Evolutionary conservation across 2,797 vertebrate species (phyloP).

Genomic region (Cichlasoma orientale): DNA sequence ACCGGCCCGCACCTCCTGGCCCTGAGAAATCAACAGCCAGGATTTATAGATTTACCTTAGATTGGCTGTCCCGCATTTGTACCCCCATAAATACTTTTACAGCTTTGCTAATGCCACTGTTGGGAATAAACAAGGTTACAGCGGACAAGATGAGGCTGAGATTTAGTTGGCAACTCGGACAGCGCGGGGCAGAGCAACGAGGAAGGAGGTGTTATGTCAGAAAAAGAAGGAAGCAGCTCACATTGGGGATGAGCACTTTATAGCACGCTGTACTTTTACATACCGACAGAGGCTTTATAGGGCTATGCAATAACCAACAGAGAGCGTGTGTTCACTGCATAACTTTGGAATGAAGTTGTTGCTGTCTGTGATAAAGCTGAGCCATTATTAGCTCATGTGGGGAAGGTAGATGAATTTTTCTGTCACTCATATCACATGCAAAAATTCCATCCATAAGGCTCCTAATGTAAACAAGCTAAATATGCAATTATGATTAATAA

Average conservation of each 20-base stretch:
- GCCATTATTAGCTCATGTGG: constrained; percentile 16
- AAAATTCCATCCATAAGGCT: constrained; percentile 3
- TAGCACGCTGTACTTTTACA: constrained; percentile 49
- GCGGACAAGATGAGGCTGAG: constrained; percentile 76
- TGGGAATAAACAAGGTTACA: constrained; percentile 86
- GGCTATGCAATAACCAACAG: constrained; percentile 26
- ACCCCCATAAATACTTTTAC: constrained; percentile 85
- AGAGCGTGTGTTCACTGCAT: constrained; percentile 9
- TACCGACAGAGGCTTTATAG: constrained; percentile 32
- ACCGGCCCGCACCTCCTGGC: constrained; percentile 74
- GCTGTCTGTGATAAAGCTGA: constrained; percentile 7
- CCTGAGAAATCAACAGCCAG: constrained; percentile 81
- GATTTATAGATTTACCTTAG: constrained; percentile 86
- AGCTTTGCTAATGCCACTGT: constrained; percentile 81
- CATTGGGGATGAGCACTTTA: constrained; percentile 51
- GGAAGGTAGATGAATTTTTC: not conserved
- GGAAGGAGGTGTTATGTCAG: constrained; percentile 44
- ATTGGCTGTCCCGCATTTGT: constrained; percentile 80
- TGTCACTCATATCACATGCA: not conserved
- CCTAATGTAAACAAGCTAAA: constrained; percentile 19
- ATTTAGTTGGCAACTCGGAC: constrained; percentile 76
- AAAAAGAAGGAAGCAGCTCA: constrained; percentile 25
- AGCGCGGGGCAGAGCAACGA: constrained; percentile 57
- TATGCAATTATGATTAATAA: constrained; percentile 45
- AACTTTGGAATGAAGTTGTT: not conserved